These are phyloP conservation scores for Tichodroma muraria DNA, from an alignment of 2,113 vertebrate genomes.

Conservation along the genomic window DNA sequence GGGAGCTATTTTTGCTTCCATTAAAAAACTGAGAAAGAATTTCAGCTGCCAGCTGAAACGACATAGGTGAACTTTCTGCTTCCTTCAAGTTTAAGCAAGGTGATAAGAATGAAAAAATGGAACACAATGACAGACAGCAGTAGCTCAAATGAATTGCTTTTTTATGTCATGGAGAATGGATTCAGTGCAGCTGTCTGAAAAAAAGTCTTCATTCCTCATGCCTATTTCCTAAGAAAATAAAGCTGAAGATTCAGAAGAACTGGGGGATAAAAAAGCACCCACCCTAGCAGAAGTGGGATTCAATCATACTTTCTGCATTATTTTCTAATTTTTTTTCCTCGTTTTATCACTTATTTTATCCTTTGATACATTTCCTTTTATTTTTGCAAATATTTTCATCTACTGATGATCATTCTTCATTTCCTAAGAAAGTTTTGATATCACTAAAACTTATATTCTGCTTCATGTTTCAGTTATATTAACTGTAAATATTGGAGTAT, in stretches of 20 bases:
- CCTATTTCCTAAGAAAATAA: constrained; percentile 15
- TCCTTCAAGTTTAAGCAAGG: constrained; percentile 35
- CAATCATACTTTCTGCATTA: background rate
- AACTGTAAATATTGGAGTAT: background rate
- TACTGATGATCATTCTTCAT: background rate
- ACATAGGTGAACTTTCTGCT: background rate
- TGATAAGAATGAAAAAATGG: constrained; percentile 13
- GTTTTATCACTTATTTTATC: background rate
- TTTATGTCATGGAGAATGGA: background rate
- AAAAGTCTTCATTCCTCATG: background rate
- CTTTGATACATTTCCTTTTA: background rate
- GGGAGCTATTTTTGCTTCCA: constrained; percentile 17
- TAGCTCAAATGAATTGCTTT: constrained; percentile 15
- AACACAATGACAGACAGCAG: background rate
- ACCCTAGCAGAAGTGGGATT: background rate
- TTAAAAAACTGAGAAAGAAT: constrained; percentile 29
- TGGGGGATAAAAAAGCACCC: background rate
- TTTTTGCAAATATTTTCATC: background rate
- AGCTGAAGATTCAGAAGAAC: background rate
- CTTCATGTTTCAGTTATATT: background rate
- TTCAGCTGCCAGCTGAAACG: constrained; percentile 13
- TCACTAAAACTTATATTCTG: background rate
- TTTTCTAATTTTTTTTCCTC: background rate
- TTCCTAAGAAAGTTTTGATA: background rate
- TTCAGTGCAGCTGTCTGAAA: background rate